Evolutionary conservation across 2,888 invertebrate genomes (phyloP), one percentile per base, ranked within the genome.

Genomic region (Cephus pulcher): DNA sequence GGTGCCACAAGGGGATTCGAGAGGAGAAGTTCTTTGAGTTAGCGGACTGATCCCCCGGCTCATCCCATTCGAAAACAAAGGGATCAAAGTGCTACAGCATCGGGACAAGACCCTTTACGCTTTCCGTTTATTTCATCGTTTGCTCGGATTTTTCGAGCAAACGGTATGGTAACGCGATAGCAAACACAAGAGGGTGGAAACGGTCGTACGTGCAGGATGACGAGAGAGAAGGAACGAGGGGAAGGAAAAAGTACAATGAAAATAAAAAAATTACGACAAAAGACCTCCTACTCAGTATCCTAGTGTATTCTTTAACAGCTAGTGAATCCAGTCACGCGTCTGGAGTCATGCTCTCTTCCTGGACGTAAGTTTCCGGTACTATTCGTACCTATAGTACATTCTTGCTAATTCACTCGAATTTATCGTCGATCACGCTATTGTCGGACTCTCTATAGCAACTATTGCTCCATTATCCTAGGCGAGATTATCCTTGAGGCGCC

Each of bases 21-120:
- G 56, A 56, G 40, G 40, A 40, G 56, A 56, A 56, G 56, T 84
- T 85, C 86, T 87, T 87, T 86, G 88, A 86, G 85, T 85, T 86
- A 84, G 82, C 84, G 85, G 86, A 85, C 85, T 84, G 87, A 87
- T 86, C 84, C 83, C 81, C 76, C 76, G 83, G 84, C 84, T 88
- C 86, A 83, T 87, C 86, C 86, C 82, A 80, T 86, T 81, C 82
- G 85, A 85, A 87, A 87, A 85, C 87, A 87, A 88, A 86, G 84
- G 83, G 83, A 83, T 87, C 83, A 83, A 83, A 84, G 86, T 80
- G 82, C 83, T 34, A 34, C 74, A 30, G 34, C 12, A n/a, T 35
- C 33, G 35, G 32, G 35, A 74, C 74, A n/a, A 9, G 68, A 69
- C 30, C 40, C 76, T 70, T 30, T 74, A 34, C 34, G 70, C 32